Percentiles rank a stretch among this genome's conserved stretches.
Evolutionary conservation across 2,113 vertebrate genomes (phyloP).

Genomic region (Delphinus delphis): DNA sequence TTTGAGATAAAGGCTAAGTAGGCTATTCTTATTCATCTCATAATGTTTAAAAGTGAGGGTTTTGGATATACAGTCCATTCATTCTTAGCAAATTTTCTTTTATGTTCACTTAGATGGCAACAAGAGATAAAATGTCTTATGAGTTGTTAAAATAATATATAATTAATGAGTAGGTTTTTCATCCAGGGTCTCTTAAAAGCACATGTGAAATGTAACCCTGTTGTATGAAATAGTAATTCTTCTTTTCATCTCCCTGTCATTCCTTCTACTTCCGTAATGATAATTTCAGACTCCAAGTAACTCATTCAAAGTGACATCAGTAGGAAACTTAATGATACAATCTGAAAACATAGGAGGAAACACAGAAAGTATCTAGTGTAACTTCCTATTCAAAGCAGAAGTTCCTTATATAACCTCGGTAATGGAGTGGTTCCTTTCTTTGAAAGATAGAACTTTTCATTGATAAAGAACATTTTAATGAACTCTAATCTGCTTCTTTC

Average conservation of each 20-base stretch:
- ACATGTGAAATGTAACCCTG: background rate
- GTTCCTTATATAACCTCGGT: background rate
- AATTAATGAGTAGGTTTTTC: conserved; percentile 8
- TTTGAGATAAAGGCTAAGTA: conserved; percentile 8
- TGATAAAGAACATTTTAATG: background rate
- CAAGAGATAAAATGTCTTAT: conserved; percentile 17
- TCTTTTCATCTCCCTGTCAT: background rate
- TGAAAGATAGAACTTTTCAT: background rate
- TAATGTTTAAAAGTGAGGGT: background rate
- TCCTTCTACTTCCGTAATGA: background rate
- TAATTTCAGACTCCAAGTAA: background rate
- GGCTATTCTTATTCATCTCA: background rate
- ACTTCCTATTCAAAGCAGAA: background rate
- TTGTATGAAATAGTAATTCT: conserved; percentile 31
- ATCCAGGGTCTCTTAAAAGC: background rate
- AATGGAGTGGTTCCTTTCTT: background rate
- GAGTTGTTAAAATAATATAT: conserved; percentile 18
- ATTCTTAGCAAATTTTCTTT: conserved; percentile 16
- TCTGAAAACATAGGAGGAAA: background rate
- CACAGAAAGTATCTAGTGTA: background rate
- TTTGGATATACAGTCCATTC: background rate
- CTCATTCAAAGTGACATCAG: background rate
- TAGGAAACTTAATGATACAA: background rate
- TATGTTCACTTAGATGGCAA: background rate
- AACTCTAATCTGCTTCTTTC: background rate